phyloP scores from a whole-genome alignment of 2,113 vertebrate species.

The Sinosuthora webbiana region DNA sequence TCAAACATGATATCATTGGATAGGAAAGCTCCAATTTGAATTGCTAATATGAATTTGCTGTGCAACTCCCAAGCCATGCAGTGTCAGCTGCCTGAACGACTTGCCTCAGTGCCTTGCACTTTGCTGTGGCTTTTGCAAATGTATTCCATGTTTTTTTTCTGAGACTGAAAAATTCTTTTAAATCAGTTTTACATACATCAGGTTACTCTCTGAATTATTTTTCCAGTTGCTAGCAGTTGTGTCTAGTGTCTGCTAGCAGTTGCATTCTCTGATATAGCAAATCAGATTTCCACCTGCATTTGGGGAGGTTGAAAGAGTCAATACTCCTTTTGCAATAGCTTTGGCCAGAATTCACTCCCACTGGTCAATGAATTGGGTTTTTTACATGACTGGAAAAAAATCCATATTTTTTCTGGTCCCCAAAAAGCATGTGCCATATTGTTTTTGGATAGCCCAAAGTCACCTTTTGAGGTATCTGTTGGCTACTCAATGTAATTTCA shows the following conservation, averaged over 20 bases:
- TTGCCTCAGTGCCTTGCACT: background rate
- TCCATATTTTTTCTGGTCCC: background rate
- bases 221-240: background rate
- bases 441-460: background rate
- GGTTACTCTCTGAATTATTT: background rate
- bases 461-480: background rate
- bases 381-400: background rate
- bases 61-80: background rate
- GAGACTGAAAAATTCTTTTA: background rate
- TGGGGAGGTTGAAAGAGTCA: background rate
- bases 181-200: background rate
- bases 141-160: background rate
- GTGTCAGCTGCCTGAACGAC: background rate
- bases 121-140: slow-evolving; percentile 2
- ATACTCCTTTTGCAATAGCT: background rate
- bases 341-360: background rate
- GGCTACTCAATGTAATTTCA: background rate
- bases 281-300: background rate
- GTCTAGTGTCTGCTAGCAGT: background rate
- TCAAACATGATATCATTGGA: background rate
- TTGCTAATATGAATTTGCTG: background rate
- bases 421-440: background rate
- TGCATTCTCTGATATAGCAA: background rate
- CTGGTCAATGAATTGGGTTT: accelerated
- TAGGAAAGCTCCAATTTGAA: slow-evolving; percentile 22